Percentiles rank a stretch among this genome's conserved stretches.
These are phyloP conservation scores for Solenopsis fugax DNA, from an alignment of 1,140 invertebrate genomes.

Conservation along the genomic window DNA sequence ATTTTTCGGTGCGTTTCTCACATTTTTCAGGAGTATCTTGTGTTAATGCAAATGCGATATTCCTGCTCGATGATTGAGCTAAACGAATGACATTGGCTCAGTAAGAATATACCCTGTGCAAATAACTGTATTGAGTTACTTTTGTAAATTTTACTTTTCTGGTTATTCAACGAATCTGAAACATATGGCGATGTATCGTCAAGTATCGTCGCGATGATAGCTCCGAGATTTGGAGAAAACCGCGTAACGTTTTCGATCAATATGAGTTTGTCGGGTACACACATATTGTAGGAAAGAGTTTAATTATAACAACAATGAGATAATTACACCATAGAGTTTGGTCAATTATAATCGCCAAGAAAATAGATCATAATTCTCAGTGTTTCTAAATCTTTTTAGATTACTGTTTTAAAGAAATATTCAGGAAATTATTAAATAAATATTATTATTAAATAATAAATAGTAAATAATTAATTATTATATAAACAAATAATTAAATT, in stretches of 20 bases:
- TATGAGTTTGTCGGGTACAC: constrained; percentile 29
- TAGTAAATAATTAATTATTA: not conserved
- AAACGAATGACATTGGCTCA: not conserved
- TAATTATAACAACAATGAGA: not conserved
- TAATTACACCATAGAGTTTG: not conserved
- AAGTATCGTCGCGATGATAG: not conserved
- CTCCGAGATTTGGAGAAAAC: constrained; percentile 22
- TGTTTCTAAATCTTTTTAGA: not conserved
- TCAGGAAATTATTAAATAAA: not conserved
- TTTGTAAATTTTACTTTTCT: not conserved
- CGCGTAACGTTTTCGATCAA: constrained; percentile 31
- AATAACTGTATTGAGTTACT: not conserved
- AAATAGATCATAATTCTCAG: not conserved
- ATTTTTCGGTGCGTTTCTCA: constrained; percentile 33
- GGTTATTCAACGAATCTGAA: constrained; percentile 14
- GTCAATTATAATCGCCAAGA: not conserved
- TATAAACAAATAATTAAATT: too few species aligned
- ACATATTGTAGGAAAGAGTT: not conserved
- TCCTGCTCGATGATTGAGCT: not conserved
- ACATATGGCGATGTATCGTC: constrained; percentile 42
- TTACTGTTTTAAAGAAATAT: not conserved
- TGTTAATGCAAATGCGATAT: not conserved
- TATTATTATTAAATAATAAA: not conserved
- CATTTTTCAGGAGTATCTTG: not conserved
- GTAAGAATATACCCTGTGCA: not conserved